Conservation (phyloP, 2,888 invertebrate species). For the Rhagium mordax region DNA sequence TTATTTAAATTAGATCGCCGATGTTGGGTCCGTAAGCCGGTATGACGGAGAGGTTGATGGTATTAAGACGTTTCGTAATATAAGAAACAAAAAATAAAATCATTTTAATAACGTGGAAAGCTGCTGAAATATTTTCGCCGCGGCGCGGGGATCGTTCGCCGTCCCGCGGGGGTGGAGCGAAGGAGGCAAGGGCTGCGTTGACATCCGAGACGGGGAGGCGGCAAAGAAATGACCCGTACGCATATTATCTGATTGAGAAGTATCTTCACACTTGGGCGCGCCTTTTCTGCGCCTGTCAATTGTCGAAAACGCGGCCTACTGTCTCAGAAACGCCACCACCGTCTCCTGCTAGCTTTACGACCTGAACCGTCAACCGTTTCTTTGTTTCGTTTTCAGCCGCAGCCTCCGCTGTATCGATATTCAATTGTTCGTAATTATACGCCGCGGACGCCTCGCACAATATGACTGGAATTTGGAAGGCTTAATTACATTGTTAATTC, state of each 20-base stretch:
- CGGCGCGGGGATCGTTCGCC: neutral
- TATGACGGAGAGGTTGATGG: neutral
- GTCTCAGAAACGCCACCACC: constrained; percentile 48
- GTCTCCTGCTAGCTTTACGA: constrained; percentile 35
- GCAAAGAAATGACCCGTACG: constrained; percentile 63
- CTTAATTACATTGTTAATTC: constrained; percentile 27
- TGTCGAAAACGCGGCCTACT: constrained; percentile 59
- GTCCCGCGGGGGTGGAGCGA: constrained; percentile 7
- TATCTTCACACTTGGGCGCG: constrained; percentile 63
- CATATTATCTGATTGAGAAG: constrained; percentile 62
- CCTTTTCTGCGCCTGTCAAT: constrained; percentile 63
- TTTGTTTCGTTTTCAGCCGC: constrained; percentile 35
- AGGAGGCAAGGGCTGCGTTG: constrained; percentile 43
- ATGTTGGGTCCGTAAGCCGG: neutral
- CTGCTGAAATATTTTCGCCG: neutral
- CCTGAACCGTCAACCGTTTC: constrained; percentile 42
- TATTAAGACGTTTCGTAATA: neutral
- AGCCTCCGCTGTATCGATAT: constrained; percentile 21
- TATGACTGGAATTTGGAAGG: constrained; percentile 15
- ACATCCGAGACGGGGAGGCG: constrained; percentile 55
- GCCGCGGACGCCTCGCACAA: constrained; percentile 1
- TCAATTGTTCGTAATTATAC: constrained; percentile 32
- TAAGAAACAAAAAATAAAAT: neutral
- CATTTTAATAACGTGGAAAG: neutral
- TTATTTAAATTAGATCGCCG: neutral